Evolutionary conservation across 2,888 invertebrate species (phyloP), one percentile per base, ranked within the genome.

Genomic region (Ophion slaviceki): DNA sequence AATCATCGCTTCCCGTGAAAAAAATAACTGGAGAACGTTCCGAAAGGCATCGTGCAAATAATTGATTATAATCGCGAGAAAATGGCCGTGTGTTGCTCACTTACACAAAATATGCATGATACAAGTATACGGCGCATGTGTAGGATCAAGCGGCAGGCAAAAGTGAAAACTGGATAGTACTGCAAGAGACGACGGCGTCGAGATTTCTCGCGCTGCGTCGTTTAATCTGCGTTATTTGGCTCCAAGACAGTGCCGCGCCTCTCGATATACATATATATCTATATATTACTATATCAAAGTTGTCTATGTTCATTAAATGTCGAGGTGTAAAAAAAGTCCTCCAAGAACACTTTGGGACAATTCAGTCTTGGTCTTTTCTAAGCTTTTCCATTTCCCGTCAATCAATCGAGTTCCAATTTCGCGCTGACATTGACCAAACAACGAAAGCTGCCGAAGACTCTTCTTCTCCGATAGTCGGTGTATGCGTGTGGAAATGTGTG

Each of bases 261-360:
- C 53, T 53, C 17, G 57, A 68, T 67, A 71, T 45, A 61, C 36
- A 62, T 47, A 77, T 75, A 64, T 28, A 59, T 24, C 47, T 61
- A 71, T 28, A 88, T 61, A 40, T 74, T 80, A 36, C 57, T 17
- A 62, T 82, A 86, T 84, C 81, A 80, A 89, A 83, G 82, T 86
- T 32, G 64, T 80, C 81, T 85, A 85, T 89, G 61, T 68, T 80
- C 40, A 70, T 84, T 86, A 40, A 85, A 85, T 82, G 81, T 80
- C 85, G 78, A 61, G 68, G 28, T 59, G 17, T n/a, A 53, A 40
- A 28, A 61, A 57, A 57, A 59, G 20, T 45, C 40, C 36, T 32
- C 62, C 62, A 47, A 78, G 67, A n/a, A 53, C n/a, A 67, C 61
- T 83, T 83, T 70, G 59, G 20, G 17, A 61, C n/a, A 59, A 62